phyloP scores from a whole-genome alignment of 2,888 invertebrate species.

The Sinotaia quadrata region DNA sequence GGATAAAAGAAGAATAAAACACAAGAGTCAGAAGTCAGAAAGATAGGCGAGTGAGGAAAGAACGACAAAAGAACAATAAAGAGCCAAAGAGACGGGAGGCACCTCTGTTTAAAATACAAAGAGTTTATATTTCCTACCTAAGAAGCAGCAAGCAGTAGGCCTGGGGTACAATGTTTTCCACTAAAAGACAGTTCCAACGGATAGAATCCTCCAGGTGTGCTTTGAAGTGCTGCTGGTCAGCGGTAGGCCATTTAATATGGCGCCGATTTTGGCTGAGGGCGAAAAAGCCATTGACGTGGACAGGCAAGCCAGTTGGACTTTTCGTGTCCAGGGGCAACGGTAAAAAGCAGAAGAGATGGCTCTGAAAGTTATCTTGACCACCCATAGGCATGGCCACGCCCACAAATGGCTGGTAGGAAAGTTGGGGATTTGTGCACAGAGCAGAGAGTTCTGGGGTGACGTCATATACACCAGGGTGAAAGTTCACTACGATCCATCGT shows the following conservation, averaged over 20 bases:
- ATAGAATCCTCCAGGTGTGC: conserved; percentile 51
- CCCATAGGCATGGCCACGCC: conserved; percentile 50
- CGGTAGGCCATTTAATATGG: conserved; percentile 65
- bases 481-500: conserved; percentile 46
- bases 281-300: conserved; percentile 68
- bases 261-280: conserved; percentile 64
- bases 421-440: conserved; percentile 32
- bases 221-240: conserved; percentile 39
- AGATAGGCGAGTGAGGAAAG: too few species aligned
- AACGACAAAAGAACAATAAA: too few species aligned
- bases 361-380: conserved; percentile 32
- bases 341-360: conserved; percentile 67
- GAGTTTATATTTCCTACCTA: not conserved
- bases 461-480: conserved; percentile 37
- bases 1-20: too few species aligned
- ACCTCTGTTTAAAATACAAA: too few species aligned
- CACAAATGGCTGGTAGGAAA: conserved; percentile 52
- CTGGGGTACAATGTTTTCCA: conserved; percentile 57
- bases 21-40: too few species aligned
- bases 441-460: conserved; percentile 36
- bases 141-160: conserved; percentile 42
- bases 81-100: too few species aligned
- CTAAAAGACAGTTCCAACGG: conserved; percentile 62
- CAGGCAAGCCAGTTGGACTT: conserved; percentile 63
- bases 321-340: conserved; percentile 62